These are phyloP conservation scores for Thripadectes ignobilis DNA, from an alignment of 2,797 vertebrate species.

Conservation along the genomic window DNA sequence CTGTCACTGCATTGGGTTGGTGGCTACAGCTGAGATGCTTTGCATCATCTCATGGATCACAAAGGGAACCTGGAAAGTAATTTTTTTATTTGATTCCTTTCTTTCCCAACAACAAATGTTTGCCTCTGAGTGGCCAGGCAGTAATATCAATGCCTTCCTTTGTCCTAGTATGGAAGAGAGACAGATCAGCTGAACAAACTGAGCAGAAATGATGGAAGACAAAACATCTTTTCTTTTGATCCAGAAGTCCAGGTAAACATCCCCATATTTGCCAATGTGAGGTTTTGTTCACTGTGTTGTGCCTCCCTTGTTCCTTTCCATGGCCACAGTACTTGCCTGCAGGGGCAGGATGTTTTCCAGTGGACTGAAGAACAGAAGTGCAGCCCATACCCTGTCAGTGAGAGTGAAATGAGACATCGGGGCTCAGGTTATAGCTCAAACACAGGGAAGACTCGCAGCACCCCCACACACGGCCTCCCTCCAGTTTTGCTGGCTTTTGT, in stretches of 20 bases:
- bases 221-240: constrained; percentile 92
- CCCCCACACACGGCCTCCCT: neutral
- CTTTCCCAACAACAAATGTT: neutral
- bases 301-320: neutral
- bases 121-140: neutral
- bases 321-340: rapidly evolving
- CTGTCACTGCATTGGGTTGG: rapidly evolving
- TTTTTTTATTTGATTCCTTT: neutral
- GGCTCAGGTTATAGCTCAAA: neutral
- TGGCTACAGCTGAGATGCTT: neutral
- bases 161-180: constrained; percentile 90
- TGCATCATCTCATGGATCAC: neutral
- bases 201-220: constrained; percentile 91
- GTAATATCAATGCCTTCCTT: constrained; percentile 25
- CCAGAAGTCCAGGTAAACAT: constrained; percentile 90
- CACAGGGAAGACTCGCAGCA: neutral
- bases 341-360: neutral
- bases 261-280: neutral
- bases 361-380: neutral
- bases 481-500: neutral
- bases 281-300: neutral
- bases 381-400: neutral
- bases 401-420: neutral
- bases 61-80: neutral
- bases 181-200: constrained; percentile 96